These are phyloP conservation scores for Neocloeon triangulifer DNA, from an alignment of 1,140 invertebrate species.

Conservation along the genomic window DNA sequence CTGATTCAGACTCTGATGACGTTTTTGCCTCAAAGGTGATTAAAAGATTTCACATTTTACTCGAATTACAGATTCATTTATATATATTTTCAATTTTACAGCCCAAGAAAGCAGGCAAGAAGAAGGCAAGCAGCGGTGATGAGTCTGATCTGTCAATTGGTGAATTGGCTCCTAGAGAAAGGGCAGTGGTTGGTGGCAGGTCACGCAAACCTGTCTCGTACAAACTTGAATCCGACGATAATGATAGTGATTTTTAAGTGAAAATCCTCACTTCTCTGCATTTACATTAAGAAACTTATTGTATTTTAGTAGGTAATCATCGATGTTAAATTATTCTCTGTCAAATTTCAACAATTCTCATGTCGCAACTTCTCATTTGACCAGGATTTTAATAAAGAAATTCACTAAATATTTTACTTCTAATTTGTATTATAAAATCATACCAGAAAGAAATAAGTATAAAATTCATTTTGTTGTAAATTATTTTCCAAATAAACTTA, in stretches of 20 bases:
- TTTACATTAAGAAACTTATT: too few species aligned
- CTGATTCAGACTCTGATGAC: slow-evolving; percentile 15
- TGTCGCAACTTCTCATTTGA: too few species aligned
- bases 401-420: too few species aligned
- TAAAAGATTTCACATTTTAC: slow-evolving; percentile 8
- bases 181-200: slow-evolving; percentile 11
- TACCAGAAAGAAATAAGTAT: too few species aligned
- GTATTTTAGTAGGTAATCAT: too few species aligned
- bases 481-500: too few species aligned
- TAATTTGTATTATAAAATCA: too few species aligned
- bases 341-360: too few species aligned
- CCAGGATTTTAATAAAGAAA: too few species aligned
- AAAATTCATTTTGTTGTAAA: too few species aligned
- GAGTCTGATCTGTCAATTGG: slow-evolving; percentile 9
- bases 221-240: slow-evolving; percentile 11
- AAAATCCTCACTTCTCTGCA: too few species aligned
- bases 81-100: neutral
- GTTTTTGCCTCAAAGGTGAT: slow-evolving; percentile 9
- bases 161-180: slow-evolving; percentile 9
- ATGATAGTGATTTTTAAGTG: slow-evolving; percentile 11
- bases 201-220: slow-evolving; percentile 16
- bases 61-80: slow-evolving; percentile 1
- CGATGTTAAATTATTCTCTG: too few species aligned
- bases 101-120: neutral
- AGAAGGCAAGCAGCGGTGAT: neutral